Evolutionary conservation across 2,113 vertebrate species (phyloP).

Genomic region (Ophthalmolycus amberensis): DNA sequence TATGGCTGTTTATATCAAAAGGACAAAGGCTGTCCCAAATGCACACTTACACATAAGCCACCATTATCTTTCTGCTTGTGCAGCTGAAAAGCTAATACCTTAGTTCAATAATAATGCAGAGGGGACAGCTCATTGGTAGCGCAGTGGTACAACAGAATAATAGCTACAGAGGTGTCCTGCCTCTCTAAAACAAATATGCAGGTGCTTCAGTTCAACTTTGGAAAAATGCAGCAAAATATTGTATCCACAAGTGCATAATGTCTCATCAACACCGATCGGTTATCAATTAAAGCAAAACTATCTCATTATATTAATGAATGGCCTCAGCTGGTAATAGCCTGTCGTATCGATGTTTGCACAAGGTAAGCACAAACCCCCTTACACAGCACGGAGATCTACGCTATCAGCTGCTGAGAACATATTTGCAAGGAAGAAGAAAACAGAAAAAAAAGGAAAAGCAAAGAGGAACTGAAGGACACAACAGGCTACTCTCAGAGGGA

Average conservation of each 20-base stretch:
- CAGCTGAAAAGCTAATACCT: conserved; percentile 96
- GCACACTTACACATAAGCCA: conserved; percentile 94
- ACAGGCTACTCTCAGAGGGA: conserved; percentile 80
- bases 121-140: conserved; percentile 80
- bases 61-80: conserved; percentile 99
- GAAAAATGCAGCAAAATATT: conserved; percentile 69
- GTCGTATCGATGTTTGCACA: conserved; percentile 78
- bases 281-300: conserved; percentile 82
- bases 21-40: conserved; percentile 91
- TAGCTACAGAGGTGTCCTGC: conserved; percentile 67
- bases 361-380: conserved; percentile 72
- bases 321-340: conserved; percentile 73
- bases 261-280: conserved; percentile 81
- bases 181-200: conserved; percentile 77
- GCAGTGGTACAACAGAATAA: conserved; percentile 73
- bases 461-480: conserved; percentile 79
- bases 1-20: conserved; percentile 80
- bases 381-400: conserved; percentile 62
- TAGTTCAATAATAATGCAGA: conserved; percentile 96
- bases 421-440: conserved; percentile 75
- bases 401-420: conserved; percentile 70
- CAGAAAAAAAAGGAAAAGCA: conserved; percentile 42
- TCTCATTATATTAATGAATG: conserved; percentile 82
- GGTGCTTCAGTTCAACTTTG: conserved; percentile 74
- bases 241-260: conserved; percentile 83